Base-by-base conservation (phyloP, 2,113 vertebrate species). In the Cnemophilus loriae region DNA sequence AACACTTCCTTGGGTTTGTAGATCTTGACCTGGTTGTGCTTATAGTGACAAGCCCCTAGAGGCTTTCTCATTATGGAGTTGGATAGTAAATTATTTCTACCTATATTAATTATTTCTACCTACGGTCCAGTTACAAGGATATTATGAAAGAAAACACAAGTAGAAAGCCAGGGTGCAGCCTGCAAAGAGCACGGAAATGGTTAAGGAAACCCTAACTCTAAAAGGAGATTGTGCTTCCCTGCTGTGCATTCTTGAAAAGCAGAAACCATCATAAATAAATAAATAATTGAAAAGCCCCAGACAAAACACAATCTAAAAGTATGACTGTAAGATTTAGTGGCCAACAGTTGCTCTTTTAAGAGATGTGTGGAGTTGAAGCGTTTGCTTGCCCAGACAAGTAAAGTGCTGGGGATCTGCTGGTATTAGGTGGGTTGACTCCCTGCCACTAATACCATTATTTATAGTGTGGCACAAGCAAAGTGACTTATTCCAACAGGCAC, bases 361-460 rank as follows among this genome's bases (percentile, higher is more conserved):
- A 75, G 69, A 69, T 50, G 2, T 55, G 50, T 61, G 59, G 35
- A 88, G 11, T 37, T 83, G 56, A 87, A 83, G 46, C 13, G 16
- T 44, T 96, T 95, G 57, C 92, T 86, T 97, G 95, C 83, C 76
- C 71, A 84, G 85, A 90, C 94, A 96, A 94, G 87, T 50, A 44
- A 61, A 76, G 76, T 81, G 33, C 69, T 71, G 77, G 60, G 55
- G 47, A 84, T 94, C 92, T 93, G 60, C 81, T 87, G 16, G 42
- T 46, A 30, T 74, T 89, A 1, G 3, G 74, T 84, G 63, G 67
- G 80, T 80, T 90, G 83, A 92, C 83, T 93, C 57, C 27, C 19
- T 90, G 95, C 68, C 88, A 69, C 55, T 91, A 85, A 74, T 37
- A 76, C 22, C n/a, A 88, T 94, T 97, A 96, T 95, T 97, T 96